Base-by-base conservation (phyloP, 1,140 invertebrate species). In the Tribolium castaneum region DNA sequence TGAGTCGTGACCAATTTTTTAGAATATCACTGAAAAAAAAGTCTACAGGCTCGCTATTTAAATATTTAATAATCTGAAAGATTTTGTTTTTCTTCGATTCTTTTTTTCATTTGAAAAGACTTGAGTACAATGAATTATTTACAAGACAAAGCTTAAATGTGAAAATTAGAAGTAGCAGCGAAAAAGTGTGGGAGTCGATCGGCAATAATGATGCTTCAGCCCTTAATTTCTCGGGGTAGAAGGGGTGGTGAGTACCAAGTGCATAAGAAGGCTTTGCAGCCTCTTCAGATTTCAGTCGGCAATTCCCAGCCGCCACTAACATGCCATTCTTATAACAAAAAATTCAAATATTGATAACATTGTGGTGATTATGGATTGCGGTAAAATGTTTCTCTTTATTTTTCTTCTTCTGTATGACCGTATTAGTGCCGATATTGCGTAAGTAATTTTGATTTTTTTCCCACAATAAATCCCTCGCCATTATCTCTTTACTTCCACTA, bases 241-340 rank as follows among this genome's bases (percentile, higher is more conserved):
- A 49, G 51, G 56, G 52, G 50, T n/a, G 39, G 54, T 52, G 10
- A 19, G 54, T 34, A 66, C 16, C 19, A 66, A 76, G 54, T 49
- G 45, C 75, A 76, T 76, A 76, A 76, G 56, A 66, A 76, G 75
- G 22, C 56, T 16, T 51, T 6, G 9, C 75, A 76, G 13, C 45
- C 19, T 50, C 30, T 76, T 76, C 59, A 75, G 6, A 4, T 12
- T 22, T 72, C 39, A 72, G 70, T 72, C 50, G 14, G 59, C n/a
- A 13, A 35, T 66, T 66, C 45, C 13, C 59, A 66, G 7, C 30
- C 59, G 10, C 14, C 25, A 19, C 1, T 19, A 22, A 22, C 30
- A 19, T 25, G 25, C 10, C 5, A 59, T 45, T 45, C n/a, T 45
- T 45, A 45, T n/a, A 45, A 45, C 39, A n/a, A 45, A n/a, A 45